A percentile compares a stretch with the other conserved stretches of the same genome.
These are phyloP conservation scores for Horisme vitalbata DNA, from an alignment of 2,888 invertebrate genomes.

Conservation along the genomic window DNA sequence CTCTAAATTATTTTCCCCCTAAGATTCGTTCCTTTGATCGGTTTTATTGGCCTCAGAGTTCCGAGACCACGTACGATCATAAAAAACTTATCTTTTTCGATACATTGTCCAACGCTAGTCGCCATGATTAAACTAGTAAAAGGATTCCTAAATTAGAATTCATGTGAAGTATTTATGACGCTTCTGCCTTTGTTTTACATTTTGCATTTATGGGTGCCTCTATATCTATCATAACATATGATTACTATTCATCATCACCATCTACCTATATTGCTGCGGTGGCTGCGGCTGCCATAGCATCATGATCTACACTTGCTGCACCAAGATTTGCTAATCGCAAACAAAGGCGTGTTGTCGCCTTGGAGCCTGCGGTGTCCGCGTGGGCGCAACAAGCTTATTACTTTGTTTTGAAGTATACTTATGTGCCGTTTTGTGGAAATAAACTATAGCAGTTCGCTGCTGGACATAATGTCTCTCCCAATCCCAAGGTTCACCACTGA, in stretches of 20 bases:
- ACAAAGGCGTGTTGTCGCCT: no score
- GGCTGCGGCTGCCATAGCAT: no score
- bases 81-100: slow-evolving; percentile 55
- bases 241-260: not conserved
- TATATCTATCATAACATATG: slow-evolving; percentile 10
- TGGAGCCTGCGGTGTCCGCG: no score
- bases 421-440: no score
- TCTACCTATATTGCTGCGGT: not conserved
- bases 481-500: no score
- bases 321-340: no score
- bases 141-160: slow-evolving; percentile 50
- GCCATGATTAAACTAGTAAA: slow-evolving; percentile 60
- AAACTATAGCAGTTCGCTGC: no score
- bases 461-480: no score
- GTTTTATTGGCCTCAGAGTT: slow-evolving; percentile 63
- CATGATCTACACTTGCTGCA: no score
- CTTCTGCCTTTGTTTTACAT: slow-evolving; percentile 5
- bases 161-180: slow-evolving; percentile 26
- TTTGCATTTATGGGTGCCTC: slow-evolving; percentile 20
- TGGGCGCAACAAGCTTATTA: no score
- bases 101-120: slow-evolving; percentile 61
- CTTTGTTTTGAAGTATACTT: no score
- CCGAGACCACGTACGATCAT: slow-evolving; percentile 55
- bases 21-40: slow-evolving; percentile 40
- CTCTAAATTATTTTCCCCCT: slow-evolving; percentile 31